These are phyloP conservation scores for Molossus molossus DNA, from an alignment of 2,797 vertebrate genomes.

Conservation along the genomic window DNA sequence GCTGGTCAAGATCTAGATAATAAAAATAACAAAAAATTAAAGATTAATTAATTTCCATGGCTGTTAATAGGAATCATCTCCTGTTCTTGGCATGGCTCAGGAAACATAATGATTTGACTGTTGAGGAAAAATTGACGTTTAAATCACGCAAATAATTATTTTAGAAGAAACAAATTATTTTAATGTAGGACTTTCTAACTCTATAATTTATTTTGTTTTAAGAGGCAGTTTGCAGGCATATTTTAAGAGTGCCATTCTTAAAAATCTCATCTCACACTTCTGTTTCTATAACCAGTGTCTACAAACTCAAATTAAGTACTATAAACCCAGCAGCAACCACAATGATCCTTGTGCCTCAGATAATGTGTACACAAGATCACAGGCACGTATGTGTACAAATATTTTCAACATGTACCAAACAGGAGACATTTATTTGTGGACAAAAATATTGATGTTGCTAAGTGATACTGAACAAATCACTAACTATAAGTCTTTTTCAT, in stretches of 20 bases:
- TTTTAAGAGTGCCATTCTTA: constrained; percentile 86
- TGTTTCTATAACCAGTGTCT: constrained; percentile 87
- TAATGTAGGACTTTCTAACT: constrained; percentile 81
- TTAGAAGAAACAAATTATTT: constrained; percentile 80
- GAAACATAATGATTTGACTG: constrained; percentile 62
- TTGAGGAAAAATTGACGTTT: constrained; percentile 50
- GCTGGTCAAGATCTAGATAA: background rate
- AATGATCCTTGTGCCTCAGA: constrained; percentile 78
- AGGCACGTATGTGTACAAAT: constrained; percentile 60
- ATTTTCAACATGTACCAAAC: constrained; percentile 74
- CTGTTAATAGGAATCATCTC: constrained; percentile 39
- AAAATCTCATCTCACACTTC: constrained; percentile 87
- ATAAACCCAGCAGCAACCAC: constrained; percentile 72
- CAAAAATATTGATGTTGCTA: constrained; percentile 92
- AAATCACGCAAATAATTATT: constrained; percentile 73
- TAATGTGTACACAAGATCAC: constrained; percentile 83
- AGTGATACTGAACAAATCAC: constrained; percentile 84
- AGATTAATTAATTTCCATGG: constrained; percentile 50
- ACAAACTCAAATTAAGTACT: constrained; percentile 90
- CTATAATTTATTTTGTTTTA: constrained; percentile 81
- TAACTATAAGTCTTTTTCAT: constrained; percentile 83
- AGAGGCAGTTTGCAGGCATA: constrained; percentile 78
- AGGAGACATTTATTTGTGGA: constrained; percentile 89
- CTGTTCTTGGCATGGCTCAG: constrained; percentile 27
- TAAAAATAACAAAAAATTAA: constrained; percentile 27